A percentile compares a stretch with the other conserved stretches of the same genome.
These are phyloP conservation scores for Campylomormyrus tamandua DNA, from an alignment of 2,113 vertebrate genomes.

Conservation along the genomic window DNA sequence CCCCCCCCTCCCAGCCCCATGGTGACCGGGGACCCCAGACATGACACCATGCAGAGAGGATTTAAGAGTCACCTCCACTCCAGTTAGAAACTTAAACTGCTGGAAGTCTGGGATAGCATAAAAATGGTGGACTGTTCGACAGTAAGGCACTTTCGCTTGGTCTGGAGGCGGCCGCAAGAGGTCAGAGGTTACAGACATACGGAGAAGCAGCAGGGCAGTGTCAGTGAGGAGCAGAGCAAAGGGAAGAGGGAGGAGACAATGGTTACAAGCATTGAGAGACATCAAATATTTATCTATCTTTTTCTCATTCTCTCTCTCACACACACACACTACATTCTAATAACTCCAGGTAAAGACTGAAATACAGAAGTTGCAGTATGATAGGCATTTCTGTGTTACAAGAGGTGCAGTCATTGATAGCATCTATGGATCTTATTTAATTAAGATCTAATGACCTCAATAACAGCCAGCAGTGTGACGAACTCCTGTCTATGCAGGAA, in stretches of 20 bases:
- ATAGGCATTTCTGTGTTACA: neutral
- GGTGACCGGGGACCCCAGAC: conserved; percentile 40
- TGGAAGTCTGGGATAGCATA: conserved; percentile 99
- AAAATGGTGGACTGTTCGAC: conserved; percentile 98
- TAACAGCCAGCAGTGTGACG: neutral
- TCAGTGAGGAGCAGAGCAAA: conserved; percentile 36
- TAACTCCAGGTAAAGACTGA: neutral
- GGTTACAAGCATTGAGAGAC: conserved; percentile 41
- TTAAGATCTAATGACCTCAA: neutral
- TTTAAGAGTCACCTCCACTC: conserved; percentile 84
- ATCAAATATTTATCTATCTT: neutral
- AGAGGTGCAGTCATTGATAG: neutral
- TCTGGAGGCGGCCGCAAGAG: conserved; percentile 63
- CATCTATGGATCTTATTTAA: neutral
- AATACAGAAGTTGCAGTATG: neutral
- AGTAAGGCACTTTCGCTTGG: conserved; percentile 85
- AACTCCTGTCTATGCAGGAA: neutral
- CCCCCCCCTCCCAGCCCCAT: conserved; percentile 21
- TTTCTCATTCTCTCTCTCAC: neutral
- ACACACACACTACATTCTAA: neutral
- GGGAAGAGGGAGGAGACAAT: conserved; percentile 62
- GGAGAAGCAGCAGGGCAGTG: conserved; percentile 16
- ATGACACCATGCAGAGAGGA: conserved; percentile 54
- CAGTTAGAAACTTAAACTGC: conserved; percentile 94
- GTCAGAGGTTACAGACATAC: conserved; percentile 44